Evolutionary conservation across 2,888 invertebrate species (phyloP).

Genomic region (Nysson spinosus): DNA sequence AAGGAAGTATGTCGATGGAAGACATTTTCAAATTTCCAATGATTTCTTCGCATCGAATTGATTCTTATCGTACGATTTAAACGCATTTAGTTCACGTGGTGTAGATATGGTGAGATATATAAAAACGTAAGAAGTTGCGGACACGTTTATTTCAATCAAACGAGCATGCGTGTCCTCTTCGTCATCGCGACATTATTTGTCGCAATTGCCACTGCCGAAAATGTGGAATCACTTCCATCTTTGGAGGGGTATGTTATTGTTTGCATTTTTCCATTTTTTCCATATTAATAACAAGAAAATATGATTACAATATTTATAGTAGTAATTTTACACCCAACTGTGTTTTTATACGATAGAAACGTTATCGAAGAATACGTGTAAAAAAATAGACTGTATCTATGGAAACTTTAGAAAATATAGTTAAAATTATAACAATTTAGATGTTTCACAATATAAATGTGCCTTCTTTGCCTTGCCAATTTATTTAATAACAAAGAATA

Average conservation of each 20-base stretch:
- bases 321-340: too few species aligned
- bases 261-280: background rate
- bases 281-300: too few species aligned
- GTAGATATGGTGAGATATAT: slow-evolving; percentile 23
- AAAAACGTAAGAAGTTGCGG: slow-evolving; percentile 2
- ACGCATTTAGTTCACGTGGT: background rate
- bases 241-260: slow-evolving; percentile 50
- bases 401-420: too few species aligned
- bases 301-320: background rate
- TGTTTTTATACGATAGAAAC: too few species aligned
- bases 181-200: slow-evolving; percentile 36
- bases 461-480: too few species aligned
- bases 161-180: slow-evolving; percentile 46
- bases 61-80: background rate
- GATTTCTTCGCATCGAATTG: background rate
- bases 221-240: slow-evolving; percentile 51
- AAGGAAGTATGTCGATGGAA: too few species aligned
- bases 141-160: background rate
- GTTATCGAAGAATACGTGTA: too few species aligned
- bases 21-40: too few species aligned
- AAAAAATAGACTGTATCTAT: too few species aligned
- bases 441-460: too few species aligned
- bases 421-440: too few species aligned
- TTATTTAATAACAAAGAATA: too few species aligned
- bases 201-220: slow-evolving; percentile 27